phyloP scores from a whole-genome alignment of 1,140 invertebrate species.

The Drosophila aff. region DNA sequence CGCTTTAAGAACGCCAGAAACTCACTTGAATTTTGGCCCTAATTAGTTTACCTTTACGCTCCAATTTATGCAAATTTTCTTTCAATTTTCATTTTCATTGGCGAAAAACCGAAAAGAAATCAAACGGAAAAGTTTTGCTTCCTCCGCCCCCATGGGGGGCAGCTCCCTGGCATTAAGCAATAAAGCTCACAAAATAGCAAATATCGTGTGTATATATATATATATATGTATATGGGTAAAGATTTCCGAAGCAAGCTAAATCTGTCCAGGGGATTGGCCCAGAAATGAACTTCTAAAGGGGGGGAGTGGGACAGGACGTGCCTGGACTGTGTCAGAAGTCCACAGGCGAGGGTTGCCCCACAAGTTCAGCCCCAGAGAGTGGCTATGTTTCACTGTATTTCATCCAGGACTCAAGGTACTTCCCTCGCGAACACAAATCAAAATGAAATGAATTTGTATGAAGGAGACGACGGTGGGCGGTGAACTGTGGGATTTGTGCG shows the following conservation, averaged over 20 bases:
- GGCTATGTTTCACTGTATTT: not conserved
- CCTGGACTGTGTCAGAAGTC: conserved; percentile 42
- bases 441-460: conserved; percentile 44
- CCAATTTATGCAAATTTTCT: conserved; percentile 57
- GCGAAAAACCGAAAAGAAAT: conserved; percentile 45
- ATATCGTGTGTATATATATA: conserved; percentile 29
- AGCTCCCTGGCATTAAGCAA: conserved; percentile 37
- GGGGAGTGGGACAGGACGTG: conserved; percentile 55
- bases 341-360: conserved; percentile 4
- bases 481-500: conserved; percentile 28
- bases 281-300: conserved; percentile 59
- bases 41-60: conserved; percentile 49
- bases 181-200: conserved; percentile 65
- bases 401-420: not conserved
- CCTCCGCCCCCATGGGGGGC: not conserved
- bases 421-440: conserved; percentile 42
- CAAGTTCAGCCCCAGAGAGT: not conserved
- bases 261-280: conserved; percentile 42
- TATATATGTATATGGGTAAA: conserved; percentile 6
- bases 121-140: conserved; percentile 51
- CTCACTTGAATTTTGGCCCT: conserved; percentile 7
- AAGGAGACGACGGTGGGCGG: too few relatives aligned
- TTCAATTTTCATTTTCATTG: conserved; percentile 9
- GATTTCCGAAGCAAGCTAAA: conserved; percentile 21
- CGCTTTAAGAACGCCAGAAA: conserved; percentile 3